These are phyloP conservation scores for Heteromurus nitidus DNA, from an alignment of 2,888 invertebrate genomes.

Conservation along the genomic window DNA sequence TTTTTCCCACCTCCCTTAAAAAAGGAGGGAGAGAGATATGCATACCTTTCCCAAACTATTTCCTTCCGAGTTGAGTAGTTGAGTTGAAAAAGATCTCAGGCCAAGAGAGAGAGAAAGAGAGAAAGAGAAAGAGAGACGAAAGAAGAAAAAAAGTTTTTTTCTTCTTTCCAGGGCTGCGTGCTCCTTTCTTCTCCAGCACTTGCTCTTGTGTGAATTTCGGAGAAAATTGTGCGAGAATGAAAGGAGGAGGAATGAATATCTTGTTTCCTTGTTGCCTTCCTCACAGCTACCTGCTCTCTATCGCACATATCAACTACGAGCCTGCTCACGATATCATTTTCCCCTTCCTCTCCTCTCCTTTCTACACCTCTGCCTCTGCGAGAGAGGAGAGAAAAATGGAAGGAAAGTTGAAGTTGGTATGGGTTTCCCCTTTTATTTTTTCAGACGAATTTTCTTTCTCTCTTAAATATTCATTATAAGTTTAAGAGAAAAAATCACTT, in stretches of 20 bases:
- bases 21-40: not conserved
- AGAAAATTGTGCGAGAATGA: not conserved
- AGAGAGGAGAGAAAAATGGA: not conserved
- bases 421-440: slow-evolving; percentile 19
- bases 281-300: too few species aligned
- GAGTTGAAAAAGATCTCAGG: too few species aligned
- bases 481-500: slow-evolving; percentile 40
- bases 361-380: not conserved
- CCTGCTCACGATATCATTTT: too few species aligned
- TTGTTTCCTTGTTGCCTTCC: too few species aligned
- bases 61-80: too few species aligned
- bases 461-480: slow-evolving; percentile 61
- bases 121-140: not conserved
- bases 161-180: not conserved
- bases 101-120: not conserved
- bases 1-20: not conserved
- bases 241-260: slow-evolving; percentile 6
- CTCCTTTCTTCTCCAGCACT: too few species aligned
- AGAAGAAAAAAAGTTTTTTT: not conserved
- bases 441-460: not conserved
- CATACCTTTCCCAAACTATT: too few species aligned
- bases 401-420: not conserved
- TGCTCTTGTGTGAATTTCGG: too few species aligned
- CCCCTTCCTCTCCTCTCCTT: not conserved
- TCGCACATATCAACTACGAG: too few species aligned